phyloP scores from a whole-genome alignment of 2,113 vertebrate species.

The Todiramphus chloris region DNA sequence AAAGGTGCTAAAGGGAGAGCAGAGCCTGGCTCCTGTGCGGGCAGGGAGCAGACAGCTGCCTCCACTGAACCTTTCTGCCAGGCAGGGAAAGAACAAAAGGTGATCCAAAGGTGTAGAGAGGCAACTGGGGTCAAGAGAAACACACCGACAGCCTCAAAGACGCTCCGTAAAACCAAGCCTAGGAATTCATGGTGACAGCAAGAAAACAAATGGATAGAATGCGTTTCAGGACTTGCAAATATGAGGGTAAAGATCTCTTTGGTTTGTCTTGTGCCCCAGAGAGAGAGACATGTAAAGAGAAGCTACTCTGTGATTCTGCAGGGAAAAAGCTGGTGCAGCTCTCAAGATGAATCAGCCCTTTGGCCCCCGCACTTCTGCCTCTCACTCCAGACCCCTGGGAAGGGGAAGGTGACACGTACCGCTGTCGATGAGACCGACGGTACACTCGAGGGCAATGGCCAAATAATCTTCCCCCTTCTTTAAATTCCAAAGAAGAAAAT shows the following conservation, averaged over 20 bases:
- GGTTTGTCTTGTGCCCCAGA: not conserved
- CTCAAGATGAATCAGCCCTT: not conserved
- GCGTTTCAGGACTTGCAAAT: not conserved
- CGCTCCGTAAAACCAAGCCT: not conserved
- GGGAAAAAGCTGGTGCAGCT: not conserved
- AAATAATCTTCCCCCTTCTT: not conserved
- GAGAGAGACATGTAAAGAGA: not conserved
- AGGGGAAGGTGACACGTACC: fast-evolving
- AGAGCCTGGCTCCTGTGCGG: not conserved
- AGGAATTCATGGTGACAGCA: not conserved
- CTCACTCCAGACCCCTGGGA: fast-evolving
- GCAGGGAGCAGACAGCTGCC: not conserved
- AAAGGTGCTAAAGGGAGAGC: not conserved
- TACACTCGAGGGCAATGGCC: fast-evolving
- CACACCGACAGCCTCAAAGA: not conserved
- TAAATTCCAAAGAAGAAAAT: not conserved
- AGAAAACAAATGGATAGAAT: not conserved
- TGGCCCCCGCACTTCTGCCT: not conserved
- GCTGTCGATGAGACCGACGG: fast-evolving
- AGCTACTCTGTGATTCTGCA: not conserved
- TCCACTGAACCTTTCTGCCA: not conserved
- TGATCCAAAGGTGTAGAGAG: not conserved
- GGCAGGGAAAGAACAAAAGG: not conserved
- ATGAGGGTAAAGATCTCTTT: not conserved
- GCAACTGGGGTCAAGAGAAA: not conserved